Conservation (phyloP, 2,797 vertebrate species). For the Psittacula derbiana region DNA sequence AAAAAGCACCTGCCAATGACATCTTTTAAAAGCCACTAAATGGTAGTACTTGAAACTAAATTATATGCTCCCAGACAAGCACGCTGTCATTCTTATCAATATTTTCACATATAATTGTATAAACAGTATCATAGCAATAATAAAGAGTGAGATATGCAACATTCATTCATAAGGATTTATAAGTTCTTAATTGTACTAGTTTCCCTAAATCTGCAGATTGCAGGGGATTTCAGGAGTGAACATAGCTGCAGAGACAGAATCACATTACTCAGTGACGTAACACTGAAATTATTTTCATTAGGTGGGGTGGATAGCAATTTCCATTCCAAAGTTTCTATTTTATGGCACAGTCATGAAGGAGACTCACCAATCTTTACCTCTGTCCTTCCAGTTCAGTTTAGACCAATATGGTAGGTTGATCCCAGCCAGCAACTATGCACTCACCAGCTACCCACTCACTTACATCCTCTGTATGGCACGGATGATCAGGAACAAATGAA, state of each 20-base stretch:
- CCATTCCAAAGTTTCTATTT: not conserved
- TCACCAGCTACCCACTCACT: not conserved
- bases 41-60: not conserved
- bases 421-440: not conserved
- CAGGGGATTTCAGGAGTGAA: not conserved
- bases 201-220: not conserved
- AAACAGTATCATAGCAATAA: not conserved
- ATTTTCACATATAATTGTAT: not conserved
- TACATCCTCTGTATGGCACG: fast-evolving
- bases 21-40: not conserved
- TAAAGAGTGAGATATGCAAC: not conserved
- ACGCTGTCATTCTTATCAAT: not conserved
- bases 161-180: not conserved
- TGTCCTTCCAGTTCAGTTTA: not conserved
- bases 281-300: not conserved
- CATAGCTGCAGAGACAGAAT: not conserved
- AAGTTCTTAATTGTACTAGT: not conserved
- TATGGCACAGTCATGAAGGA: not conserved
- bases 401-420: not conserved
- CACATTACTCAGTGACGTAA: not conserved
- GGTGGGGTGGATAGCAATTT: not conserved
- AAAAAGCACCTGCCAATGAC: not conserved
- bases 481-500: not conserved
- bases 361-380: not conserved
- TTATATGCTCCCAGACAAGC: not conserved